Evolutionary conservation across 2,888 invertebrate species (phyloP).

Genomic region (Chesias legatella): DNA sequence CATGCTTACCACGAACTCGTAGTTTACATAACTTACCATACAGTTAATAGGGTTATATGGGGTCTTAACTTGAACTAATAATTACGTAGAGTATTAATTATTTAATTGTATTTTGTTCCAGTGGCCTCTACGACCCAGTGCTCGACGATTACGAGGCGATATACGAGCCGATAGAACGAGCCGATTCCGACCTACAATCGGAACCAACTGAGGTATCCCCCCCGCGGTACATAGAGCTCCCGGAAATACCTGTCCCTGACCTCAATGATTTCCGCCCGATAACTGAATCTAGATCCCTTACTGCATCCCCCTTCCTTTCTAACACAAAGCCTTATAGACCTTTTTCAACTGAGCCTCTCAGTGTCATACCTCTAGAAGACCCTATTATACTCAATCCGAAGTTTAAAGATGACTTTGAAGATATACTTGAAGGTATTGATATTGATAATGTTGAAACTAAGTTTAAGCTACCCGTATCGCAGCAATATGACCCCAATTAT

Average conservation of each 20-base stretch:
- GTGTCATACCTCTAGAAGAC: conserved; percentile 56
- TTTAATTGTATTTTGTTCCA: conserved; percentile 37
- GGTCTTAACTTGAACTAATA: too few relatives aligned
- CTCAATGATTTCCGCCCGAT: conserved; percentile 21
- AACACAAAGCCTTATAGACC: conserved; percentile 56
- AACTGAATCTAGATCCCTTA: conserved; percentile 42
- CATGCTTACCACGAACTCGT: too few relatives aligned
- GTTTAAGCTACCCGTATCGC: conserved; percentile 62
- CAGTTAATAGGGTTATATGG: too few relatives aligned
- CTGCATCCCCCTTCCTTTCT: conserved; percentile 48
- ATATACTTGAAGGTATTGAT: conserved; percentile 28
- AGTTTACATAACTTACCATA: too few relatives aligned
- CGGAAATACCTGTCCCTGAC: conserved; percentile 30
- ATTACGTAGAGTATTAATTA: not conserved
- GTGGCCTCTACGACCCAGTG: conserved; percentile 71
- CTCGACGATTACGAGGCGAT: conserved; percentile 63
- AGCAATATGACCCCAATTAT: conserved; percentile 59
- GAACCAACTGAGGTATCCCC: conserved; percentile 61
- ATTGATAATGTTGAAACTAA: conserved; percentile 41
- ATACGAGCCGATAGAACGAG: conserved; percentile 59
- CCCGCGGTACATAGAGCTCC: conserved; percentile 35
- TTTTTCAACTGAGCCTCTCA: conserved; percentile 59
- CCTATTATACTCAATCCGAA: conserved; percentile 63
- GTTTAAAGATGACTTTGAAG: conserved; percentile 52
- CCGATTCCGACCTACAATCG: conserved; percentile 62